Base-by-base conservation (phyloP, 2,797 vertebrate genomes). In the Brachymystax lenok region DNA sequence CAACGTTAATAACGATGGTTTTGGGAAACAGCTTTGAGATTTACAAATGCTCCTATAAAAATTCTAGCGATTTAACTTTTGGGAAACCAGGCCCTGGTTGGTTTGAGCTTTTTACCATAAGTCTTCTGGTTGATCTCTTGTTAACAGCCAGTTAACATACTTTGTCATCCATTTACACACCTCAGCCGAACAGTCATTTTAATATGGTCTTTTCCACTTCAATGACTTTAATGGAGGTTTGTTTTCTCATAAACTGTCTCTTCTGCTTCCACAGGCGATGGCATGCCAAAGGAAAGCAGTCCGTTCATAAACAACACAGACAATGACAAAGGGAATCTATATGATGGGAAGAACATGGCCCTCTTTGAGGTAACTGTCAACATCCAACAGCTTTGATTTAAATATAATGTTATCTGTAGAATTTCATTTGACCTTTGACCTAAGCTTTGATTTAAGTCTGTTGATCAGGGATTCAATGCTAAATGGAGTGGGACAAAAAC, bases 261-360 rank as follows among this genome's bases (percentile, higher is more conserved):
- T 56, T 54, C 8, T 86, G 27, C 84, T 72, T 84, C 24, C 70
- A 1, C 89, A 99, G 98, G 96, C 67, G 97, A 98, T 93, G 97
- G 96, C 0, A 83, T 86, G 84, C 93, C 95, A 21, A 94, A 94
- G 79, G 97, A 99, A 87, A 97, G 87, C 81, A 97, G 96, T 83
- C 97, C 97, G 0, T 98, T 98, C 77, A 96, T 98, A 88, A 94
- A 94, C 85, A 96, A 82, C 83, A 91, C 91, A 1, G 95, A 97
- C 35, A 80, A 83, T 59, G 96, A 97, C 80, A 93, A 90, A 83
- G 93, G 87, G 82, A 96, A 89, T 74, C 85, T 84, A 27, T 97
- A 96, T 0, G 96, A 98, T 90, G 97, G 97, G 80, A 98, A 96
- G 89, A 98, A 98, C 92, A 96, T 98, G 97, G 97, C 97, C 4